Base-by-base conservation (phyloP, 2,797 vertebrate genomes). In the Platalea minor region DNA sequence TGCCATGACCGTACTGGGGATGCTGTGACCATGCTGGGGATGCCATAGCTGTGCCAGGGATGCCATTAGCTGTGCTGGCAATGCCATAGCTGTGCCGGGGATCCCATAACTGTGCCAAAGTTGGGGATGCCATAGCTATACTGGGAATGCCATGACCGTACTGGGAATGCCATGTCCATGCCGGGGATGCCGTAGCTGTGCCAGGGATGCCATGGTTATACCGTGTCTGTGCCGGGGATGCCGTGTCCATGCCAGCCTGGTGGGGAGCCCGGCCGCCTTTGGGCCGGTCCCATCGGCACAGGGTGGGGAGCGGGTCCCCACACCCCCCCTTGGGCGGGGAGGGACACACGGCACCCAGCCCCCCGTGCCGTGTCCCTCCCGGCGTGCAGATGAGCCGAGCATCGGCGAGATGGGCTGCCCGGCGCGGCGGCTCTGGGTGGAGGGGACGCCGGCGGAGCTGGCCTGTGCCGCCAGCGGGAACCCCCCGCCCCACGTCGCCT, bases 211-310 rank as follows among this genome's bases (percentile, higher is more conserved):
- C 35, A 35, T 17, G 3, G 15, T 25, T 11, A 33, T 12, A 5
- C 16, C 9, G 1, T 11, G 5, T 0, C 43, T 3, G 4, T 17
- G 13, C 57, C 8, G 2, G 46, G 28, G 37, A 29, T 5, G 51
- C 57, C 28, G 3, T 17, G 37, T 3, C 31, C 4, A 3, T 43
- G 24, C 37, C 43, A 5, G 56, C n/a, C 18, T 8, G 2, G 16
- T 3, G 20, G 39, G 21, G 35, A 39, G 14, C 67, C 35, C 4
- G 1, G 13, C 19, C 28, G 19, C 26, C 50, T 25, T 41, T 13
- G 35, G 12, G 37, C 29, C 11, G 11, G 37, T 54, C 51, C 51
- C 29, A 1, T 33, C 3, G 12, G 69, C 7, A 7, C 23, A 14
- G 37, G 23, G 85, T 24, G 39, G 53, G 70, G 39, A 16, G 39